Base-by-base conservation (phyloP, 2,113 vertebrate species). In the Epinephelus cyanopodus region DNA sequence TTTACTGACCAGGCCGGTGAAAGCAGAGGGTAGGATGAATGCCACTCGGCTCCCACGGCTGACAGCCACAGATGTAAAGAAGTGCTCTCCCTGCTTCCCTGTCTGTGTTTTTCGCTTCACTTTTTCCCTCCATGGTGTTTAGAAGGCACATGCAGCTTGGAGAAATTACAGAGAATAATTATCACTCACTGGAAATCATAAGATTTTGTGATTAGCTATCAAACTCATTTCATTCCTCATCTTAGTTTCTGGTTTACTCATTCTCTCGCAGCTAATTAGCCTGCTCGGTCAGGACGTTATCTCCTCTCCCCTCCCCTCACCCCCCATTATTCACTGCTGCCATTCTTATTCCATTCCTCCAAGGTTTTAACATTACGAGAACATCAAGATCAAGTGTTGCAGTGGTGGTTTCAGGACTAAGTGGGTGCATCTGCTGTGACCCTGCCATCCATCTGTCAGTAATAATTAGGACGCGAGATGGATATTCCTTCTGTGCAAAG, bases 351-450 rank as follows among this genome's bases (percentile, higher is more conserved):
- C 63, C 68, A 56, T 53, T 17, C 73, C 80, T 78, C 57, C 14
- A 60, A 83, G 82, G 72, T 83, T 89, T 81, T 58, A 84, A 45
- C 81, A 73, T 87, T 67, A 83, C 69, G 79, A 71, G 73, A 87
- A 76, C 68, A 76, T 82, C 60, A 25, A 85, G 79, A 87, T 85
- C 83, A 82, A 89, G 73, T 68, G 82, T 50, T 67, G 78, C 85
- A 53, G 73, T 42, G 15, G 56, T 84, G 80, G 80, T 82, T 87
- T 87, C 73, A 80, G 74, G 54, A 63, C 81, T 29, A 83, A 87
- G 81, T 84, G 84, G 82, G 58, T 81, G 62, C 87, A 75, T 89
- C 86, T 89, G 74, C 75, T 82, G 58, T 74, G 79, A 83, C 86
- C 75, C 72, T 61, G 70, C 63, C 80, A 74, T 76, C 82, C 72